Conservation (phyloP, 2,888 invertebrate genomes). For the Clunio marinus region DNA sequence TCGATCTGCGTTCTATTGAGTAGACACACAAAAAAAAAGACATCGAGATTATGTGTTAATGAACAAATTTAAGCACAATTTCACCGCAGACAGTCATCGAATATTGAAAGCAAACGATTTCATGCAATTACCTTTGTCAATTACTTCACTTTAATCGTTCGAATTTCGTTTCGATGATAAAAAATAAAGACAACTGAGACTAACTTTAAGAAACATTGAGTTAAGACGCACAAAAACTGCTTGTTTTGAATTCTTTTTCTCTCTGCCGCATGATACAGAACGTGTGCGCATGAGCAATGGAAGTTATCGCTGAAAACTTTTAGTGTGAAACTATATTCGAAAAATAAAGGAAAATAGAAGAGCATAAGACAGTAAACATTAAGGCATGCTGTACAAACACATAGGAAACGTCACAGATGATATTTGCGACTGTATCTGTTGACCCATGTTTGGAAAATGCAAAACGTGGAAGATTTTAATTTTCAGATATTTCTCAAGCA, state of each 20-base stretch:
- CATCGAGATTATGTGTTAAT: background rate
- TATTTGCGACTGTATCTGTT: background rate
- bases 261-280: background rate
- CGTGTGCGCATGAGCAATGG: constrained; percentile 10
- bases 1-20: background rate
- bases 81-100: background rate
- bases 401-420: background rate
- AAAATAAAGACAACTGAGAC: background rate
- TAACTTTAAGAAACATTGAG: constrained; percentile 14
- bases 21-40: background rate
- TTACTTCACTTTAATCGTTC: background rate
- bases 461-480: too few relatives aligned
- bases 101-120: background rate
- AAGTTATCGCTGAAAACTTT: constrained; percentile 1
- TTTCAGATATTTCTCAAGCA: too few relatives aligned
- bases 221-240: background rate
- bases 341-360: constrained; percentile 7
- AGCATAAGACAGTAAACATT: constrained; percentile 6
- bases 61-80: background rate
- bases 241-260: constrained; percentile 7
- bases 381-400: background rate
- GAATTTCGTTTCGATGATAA: background rate
- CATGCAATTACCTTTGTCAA: background rate
- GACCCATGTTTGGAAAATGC: too few relatives aligned
- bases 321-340: background rate